Evolutionary conservation across 2,113 vertebrate genomes (phyloP).

Genomic region (Corythaeola cristata): DNA sequence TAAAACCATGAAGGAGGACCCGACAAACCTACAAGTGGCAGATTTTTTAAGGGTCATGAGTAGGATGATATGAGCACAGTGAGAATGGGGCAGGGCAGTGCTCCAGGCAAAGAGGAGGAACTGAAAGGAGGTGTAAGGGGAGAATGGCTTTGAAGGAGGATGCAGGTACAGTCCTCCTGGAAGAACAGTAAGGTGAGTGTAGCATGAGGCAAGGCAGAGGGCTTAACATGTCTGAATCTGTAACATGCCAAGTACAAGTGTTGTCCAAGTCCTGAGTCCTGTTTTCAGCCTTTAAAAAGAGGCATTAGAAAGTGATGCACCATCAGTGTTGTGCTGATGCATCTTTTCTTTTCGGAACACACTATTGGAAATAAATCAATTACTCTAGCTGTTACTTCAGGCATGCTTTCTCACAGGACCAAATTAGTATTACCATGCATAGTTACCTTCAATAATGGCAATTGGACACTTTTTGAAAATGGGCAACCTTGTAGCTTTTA

Average conservation of each 20-base stretch:
- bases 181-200: neutral
- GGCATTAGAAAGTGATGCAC: neutral
- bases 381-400: neutral
- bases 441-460: neutral
- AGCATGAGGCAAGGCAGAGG: neutral
- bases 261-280: neutral
- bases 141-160: neutral
- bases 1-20: neutral
- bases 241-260: neutral
- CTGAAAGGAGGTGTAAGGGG: neutral
- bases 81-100: neutral
- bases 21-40: neutral
- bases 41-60: neutral
- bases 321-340: neutral
- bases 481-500: neutral
- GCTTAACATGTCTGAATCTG: neutral
- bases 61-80: neutral
- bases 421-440: neutral
- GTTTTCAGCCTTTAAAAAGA: neutral
- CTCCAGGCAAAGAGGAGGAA: neutral
- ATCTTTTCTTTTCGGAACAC: neutral
- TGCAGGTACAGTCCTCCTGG: neutral
- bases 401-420: neutral
- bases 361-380: neutral
- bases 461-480: neutral